These are phyloP conservation scores for Bryconaethiops microstoma DNA, from an alignment of 2,797 vertebrate genomes.

Conservation along the genomic window DNA sequence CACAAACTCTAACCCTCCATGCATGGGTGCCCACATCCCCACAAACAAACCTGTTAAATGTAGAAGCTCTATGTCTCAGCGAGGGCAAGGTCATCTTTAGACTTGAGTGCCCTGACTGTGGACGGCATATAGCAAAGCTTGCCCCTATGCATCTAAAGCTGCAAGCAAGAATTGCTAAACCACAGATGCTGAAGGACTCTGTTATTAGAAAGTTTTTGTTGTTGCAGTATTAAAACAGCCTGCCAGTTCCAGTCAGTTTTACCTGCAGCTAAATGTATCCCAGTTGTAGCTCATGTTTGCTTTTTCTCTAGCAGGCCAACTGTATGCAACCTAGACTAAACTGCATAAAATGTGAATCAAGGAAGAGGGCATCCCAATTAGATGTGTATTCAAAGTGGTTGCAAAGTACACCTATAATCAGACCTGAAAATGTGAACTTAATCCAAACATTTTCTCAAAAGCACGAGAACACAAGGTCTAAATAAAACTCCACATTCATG, in stretches of 20 bases:
- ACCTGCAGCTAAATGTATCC: background rate
- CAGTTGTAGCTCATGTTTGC: background rate
- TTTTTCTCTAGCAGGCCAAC: background rate
- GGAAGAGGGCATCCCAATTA: background rate
- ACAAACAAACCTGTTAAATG: slow-evolving; percentile 2
- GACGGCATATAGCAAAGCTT: background rate
- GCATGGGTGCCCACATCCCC: slow-evolving; percentile 11
- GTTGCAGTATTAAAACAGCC: background rate
- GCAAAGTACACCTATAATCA: background rate
- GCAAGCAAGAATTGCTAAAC: background rate
- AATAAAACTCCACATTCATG: background rate
- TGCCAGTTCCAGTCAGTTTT: background rate
- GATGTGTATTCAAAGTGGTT: background rate
- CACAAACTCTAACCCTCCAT: background rate
- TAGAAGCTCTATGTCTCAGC: background rate
- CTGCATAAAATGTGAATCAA: background rate
- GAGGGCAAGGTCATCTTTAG: slow-evolving; percentile 2
- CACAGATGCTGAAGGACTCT: background rate
- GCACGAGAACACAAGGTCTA: no score
- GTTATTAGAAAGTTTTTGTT: background rate
- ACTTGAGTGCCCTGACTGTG: background rate
- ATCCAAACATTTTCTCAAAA: no score
- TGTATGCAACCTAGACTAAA: background rate
- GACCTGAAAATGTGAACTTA: background rate
- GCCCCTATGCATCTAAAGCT: background rate